Conservation (phyloP, 2,888 invertebrate genomes). For the Criorhina ranunculi region DNA sequence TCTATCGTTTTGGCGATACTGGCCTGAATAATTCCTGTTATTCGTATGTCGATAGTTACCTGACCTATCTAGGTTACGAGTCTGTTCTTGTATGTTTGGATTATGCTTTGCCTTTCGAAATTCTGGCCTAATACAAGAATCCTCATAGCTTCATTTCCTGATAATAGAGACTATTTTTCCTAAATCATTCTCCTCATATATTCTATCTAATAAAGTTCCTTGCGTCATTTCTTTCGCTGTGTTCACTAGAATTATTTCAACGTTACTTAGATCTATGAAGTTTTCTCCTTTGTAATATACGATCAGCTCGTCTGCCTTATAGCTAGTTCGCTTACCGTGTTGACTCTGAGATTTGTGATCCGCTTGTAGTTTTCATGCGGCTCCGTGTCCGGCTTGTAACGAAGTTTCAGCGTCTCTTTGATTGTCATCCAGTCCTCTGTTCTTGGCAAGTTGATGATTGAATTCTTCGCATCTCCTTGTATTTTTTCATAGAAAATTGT, state of each 20-base stretch:
- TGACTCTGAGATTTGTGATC: background rate
- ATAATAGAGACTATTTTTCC: background rate
- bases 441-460: no score
- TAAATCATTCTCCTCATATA: conserved; percentile 5
- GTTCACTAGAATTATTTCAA: background rate
- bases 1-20: no score
- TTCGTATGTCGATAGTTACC: no score
- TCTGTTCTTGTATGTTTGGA: no score
- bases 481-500: no score
- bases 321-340: background rate
- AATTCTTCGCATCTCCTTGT: no score
- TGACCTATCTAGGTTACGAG: no score
- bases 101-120: no score
- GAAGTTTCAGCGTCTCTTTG: conserved; percentile 2
- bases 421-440: background rate
- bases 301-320: background rate
- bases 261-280: conserved; percentile 1
- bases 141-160: background rate
- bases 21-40: no score
- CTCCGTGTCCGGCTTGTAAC: conserved; percentile 1
- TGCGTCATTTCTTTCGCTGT: background rate
- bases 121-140: conserved; percentile 14
- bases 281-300: conserved; percentile 8
- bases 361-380: background rate
- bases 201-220: conserved; percentile 3